phyloP scores from a whole-genome alignment of 2,113 vertebrate genomes.

The Alligator mississippiensis region DNA sequence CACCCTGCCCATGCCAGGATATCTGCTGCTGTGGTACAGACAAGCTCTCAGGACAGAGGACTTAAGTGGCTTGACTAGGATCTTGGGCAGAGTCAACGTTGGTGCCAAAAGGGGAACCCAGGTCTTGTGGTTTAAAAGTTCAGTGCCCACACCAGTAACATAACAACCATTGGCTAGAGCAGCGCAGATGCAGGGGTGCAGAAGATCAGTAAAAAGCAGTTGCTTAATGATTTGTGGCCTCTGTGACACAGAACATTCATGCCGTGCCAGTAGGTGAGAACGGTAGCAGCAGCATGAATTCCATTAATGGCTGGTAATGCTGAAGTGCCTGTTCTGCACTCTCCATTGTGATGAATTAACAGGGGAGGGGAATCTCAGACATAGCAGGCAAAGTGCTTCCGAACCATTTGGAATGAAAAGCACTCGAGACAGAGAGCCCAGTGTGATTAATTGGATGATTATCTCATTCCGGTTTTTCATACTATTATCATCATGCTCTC shows the following conservation, averaged over 20 bases:
- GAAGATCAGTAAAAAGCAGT: not conserved
- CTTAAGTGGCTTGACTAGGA: fast-evolving
- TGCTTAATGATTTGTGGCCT: not conserved
- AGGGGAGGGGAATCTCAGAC: not conserved
- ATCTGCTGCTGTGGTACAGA: fast-evolving
- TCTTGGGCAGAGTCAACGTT: not conserved
- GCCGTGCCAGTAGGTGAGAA: not conserved
- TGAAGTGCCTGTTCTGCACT: not conserved
- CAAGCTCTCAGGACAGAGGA: not conserved
- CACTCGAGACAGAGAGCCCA: not conserved
- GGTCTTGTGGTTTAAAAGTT: fast-evolving
- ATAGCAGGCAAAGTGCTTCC: fast-evolving
- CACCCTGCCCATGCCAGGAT: fast-evolving
- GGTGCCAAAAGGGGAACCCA: not conserved
- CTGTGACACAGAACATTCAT: not conserved
- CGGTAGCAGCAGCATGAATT: not conserved
- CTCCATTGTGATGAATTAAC: not conserved
- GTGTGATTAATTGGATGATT: not conserved
- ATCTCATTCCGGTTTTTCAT: not conserved
- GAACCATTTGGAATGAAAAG: not conserved
- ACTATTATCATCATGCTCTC: fast-evolving
- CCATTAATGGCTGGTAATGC: not conserved
- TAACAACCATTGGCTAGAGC: not conserved
- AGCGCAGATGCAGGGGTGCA: not conserved
- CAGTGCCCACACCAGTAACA: not conserved